Evolutionary conservation across 2,113 vertebrate genomes (phyloP).

Genomic region (Nothoprocta perdicaria): DNA sequence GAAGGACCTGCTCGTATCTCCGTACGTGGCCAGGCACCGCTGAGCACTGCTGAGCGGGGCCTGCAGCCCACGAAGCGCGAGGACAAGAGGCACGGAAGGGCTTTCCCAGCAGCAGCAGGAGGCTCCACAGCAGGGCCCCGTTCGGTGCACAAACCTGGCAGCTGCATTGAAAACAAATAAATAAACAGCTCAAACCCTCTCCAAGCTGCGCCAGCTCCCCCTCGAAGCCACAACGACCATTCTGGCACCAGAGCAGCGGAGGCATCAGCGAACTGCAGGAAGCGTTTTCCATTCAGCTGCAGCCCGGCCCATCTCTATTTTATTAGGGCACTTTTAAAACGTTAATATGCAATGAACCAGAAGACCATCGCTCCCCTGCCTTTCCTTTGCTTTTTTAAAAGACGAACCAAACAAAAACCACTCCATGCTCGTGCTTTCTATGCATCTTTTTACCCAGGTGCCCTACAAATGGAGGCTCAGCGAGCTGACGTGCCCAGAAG

Average conservation of each 20-base stretch:
- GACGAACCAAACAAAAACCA: no score
- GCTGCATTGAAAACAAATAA: background rate
- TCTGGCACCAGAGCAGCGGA: slow-evolving; percentile 20
- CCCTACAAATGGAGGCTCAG: background rate
- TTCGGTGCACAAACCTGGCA: background rate
- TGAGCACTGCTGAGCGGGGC: background rate
- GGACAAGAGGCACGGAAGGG: background rate
- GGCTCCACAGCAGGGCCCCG: background rate
- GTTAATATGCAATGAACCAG: background rate
- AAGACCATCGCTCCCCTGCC: background rate
- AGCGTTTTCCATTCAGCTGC: background rate
- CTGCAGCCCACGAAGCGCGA: background rate
- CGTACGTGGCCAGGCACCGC: background rate
- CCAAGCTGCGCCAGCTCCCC: background rate
- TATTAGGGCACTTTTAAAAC: background rate
- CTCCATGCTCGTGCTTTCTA: background rate
- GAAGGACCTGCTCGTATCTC: accelerated
- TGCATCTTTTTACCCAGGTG: background rate
- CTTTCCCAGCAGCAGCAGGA: background rate
- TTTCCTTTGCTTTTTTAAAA: background rate
- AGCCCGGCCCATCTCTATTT: background rate
- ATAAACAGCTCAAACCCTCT: background rate
- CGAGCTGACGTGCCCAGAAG: background rate
- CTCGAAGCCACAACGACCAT: background rate
- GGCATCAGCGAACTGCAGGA: background rate